phyloP scores from a whole-genome alignment of 2,113 vertebrate species.

The Onychostruthus taczanowskii region DNA sequence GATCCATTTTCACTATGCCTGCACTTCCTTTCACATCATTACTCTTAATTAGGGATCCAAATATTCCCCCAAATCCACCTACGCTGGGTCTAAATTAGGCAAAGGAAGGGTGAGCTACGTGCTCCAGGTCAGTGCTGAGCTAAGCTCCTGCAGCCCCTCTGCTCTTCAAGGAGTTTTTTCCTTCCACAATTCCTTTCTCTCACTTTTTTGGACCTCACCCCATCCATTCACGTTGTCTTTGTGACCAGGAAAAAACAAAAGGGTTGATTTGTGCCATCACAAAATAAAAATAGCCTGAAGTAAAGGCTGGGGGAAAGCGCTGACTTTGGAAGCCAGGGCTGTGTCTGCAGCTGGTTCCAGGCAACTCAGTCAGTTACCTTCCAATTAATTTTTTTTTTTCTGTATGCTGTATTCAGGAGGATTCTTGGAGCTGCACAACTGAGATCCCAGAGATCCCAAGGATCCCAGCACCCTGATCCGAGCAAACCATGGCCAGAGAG shows the following conservation, averaged over 20 bases:
- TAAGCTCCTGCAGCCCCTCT: neutral
- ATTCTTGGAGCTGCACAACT: neutral
- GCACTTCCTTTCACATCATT: slow-evolving; percentile 44
- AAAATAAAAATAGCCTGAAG: neutral
- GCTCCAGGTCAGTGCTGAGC: slow-evolving; percentile 14
- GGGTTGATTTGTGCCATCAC: neutral
- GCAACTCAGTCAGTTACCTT: neutral
- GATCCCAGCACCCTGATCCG: neutral
- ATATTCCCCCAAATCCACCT: neutral
- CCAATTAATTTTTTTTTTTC: neutral
- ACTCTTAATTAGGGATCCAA: neutral
- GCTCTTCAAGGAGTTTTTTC: neutral
- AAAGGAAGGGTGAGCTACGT: neutral
- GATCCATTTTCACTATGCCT: slow-evolving; percentile 31
- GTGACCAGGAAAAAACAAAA: neutral
- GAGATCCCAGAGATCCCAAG: neutral
- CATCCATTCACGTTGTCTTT: neutral
- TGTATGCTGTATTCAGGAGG: neutral
- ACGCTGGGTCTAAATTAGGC: neutral
- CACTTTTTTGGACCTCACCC: neutral
- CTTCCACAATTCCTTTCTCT: neutral
- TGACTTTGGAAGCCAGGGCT: neutral
- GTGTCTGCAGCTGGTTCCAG: neutral
- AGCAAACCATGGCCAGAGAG: neutral
- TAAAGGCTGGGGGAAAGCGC: neutral